Evolutionary conservation across 92 coral and sea anemone genomes (phyloP), one percentile per base, ranked within the genome.

Genomic region (Paramuricea clavata): DNA sequence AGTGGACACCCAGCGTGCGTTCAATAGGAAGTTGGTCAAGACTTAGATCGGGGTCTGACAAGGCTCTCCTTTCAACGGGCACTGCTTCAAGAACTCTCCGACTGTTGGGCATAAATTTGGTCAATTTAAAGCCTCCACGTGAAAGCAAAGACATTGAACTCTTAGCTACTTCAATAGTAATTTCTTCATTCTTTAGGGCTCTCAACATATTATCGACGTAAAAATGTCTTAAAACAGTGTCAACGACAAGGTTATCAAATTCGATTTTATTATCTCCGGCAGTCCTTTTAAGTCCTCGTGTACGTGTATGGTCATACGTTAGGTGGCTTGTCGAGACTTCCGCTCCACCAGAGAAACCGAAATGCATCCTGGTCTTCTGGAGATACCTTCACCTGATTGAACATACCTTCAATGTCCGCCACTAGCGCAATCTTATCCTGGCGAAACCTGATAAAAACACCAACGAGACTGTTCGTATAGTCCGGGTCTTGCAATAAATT

Each of bases 321-420:
- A 4, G 95, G 90, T 59, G 70, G 69, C 57, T 86, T 19, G 3
- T 81, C 47, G 9, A 90, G 85, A 23, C 89, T 86, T 90, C 89
- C 74, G 81, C 89, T 74, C 54, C 94, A 41, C 94, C 94, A 89
- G 1, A 92, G 87, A 75, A 74, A 92, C 12, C 92, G 90, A 54
- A 86, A 92, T 2, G 89, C 89, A 25, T 92, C 92, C 72, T 89
- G 95, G 35, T 92, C 95, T n/a, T 50, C 41, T 59, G 78, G 78
- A 16, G 95, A 88, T 16, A 92, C 89, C 49, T 82, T 68, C 16
- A 89, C 68, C 27, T 87, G 49, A 70, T 92, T 91, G 49, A 86
- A 92, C 95, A 89, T 89, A 80, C 89, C 89, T 2, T 85, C 87
- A 12, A 92, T 33, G 80, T 92, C 91, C 8, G 92, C 95, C 54